These are phyloP conservation scores for Neodiprion pinetum DNA, from an alignment of 1,140 invertebrate genomes.

Conservation along the genomic window DNA sequence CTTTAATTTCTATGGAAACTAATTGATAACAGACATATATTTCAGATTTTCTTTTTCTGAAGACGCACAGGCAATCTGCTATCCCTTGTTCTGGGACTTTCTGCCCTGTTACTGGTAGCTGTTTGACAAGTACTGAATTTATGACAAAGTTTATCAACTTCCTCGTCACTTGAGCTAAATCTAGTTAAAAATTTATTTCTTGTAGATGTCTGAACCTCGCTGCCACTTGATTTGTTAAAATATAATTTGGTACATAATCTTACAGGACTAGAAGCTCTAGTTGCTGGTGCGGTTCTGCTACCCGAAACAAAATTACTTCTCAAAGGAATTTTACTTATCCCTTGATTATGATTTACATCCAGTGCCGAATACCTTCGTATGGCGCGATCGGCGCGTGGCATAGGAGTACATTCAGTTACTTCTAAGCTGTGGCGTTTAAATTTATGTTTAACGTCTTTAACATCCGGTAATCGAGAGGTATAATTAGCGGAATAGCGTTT, in stretches of 20 bases:
- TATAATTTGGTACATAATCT: slow-evolving; percentile 36
- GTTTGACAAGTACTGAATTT: slow-evolving; percentile 46
- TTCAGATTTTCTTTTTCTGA: slow-evolving; percentile 40
- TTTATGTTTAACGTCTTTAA: slow-evolving; percentile 43
- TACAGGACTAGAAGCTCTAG: slow-evolving; percentile 54
- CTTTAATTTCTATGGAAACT: neutral
- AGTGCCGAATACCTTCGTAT: slow-evolving; percentile 49
- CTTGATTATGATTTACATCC: slow-evolving; percentile 60
- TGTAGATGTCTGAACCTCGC: slow-evolving; percentile 25
- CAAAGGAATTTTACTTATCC: slow-evolving; percentile 53
- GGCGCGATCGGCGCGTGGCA: slow-evolving; percentile 30
- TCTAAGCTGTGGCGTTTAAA: slow-evolving; percentile 54
- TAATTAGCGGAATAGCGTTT: slow-evolving; percentile 54
- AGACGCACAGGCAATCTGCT: slow-evolving; percentile 45
- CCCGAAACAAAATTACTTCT: slow-evolving; percentile 43
- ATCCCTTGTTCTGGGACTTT: slow-evolving; percentile 30
- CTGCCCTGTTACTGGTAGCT: slow-evolving; percentile 25
- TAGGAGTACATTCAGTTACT: slow-evolving; percentile 37
- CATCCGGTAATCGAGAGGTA: slow-evolving; percentile 37
- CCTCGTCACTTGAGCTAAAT: slow-evolving; percentile 53
- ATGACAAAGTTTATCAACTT: slow-evolving; percentile 53
- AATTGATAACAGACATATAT: slow-evolving; percentile 5
- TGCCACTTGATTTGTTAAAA: slow-evolving; percentile 31
- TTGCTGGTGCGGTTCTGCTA: slow-evolving; percentile 55
- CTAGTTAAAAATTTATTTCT: slow-evolving; percentile 32